Percentiles rank a stretch among this genome's conserved stretches.
These are phyloP conservation scores for Tridacna crocea DNA, from an alignment of 2,888 invertebrate species.

Conservation along the genomic window DNA sequence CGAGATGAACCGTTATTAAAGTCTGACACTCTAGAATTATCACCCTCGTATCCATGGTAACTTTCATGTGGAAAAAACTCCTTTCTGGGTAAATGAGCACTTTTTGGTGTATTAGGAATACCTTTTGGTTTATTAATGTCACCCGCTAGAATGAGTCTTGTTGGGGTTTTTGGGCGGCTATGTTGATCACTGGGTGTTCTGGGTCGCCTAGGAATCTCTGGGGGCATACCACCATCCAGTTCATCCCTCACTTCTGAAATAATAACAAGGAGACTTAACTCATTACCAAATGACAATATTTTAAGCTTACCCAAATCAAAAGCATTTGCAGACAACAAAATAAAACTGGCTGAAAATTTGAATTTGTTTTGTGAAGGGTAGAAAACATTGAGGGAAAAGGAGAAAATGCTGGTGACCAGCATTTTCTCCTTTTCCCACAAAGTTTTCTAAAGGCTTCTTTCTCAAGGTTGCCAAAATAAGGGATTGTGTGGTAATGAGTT, in stretches of 20 bases:
- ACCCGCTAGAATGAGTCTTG: slow-evolving; percentile 63
- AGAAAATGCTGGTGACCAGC: too few relatives aligned
- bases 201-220: slow-evolving; percentile 61
- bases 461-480: too few relatives aligned
- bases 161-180: slow-evolving; percentile 73
- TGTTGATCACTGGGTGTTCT: slow-evolving; percentile 67
- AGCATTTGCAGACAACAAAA: too few relatives aligned
- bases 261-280: neutral
- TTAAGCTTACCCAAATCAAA: too few relatives aligned
- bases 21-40: slow-evolving; percentile 66
- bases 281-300: too few relatives aligned
- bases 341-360: too few relatives aligned
- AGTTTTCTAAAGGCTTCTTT: too few relatives aligned
- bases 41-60: slow-evolving; percentile 53
- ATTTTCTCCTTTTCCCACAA: too few relatives aligned
- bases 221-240: slow-evolving; percentile 49
- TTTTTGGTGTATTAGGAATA: slow-evolving; percentile 55
- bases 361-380: too few relatives aligned
- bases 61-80: slow-evolving; percentile 61
- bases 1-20: slow-evolving; percentile 65
- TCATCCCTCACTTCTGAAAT: slow-evolving; percentile 52
- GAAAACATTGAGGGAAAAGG: too few relatives aligned
- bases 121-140: slow-evolving; percentile 63
- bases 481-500: too few relatives aligned
- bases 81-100: slow-evolving; percentile 66